Evolutionary conservation across 2,113 vertebrate species (phyloP).

Genomic region (Globicephala melas): DNA sequence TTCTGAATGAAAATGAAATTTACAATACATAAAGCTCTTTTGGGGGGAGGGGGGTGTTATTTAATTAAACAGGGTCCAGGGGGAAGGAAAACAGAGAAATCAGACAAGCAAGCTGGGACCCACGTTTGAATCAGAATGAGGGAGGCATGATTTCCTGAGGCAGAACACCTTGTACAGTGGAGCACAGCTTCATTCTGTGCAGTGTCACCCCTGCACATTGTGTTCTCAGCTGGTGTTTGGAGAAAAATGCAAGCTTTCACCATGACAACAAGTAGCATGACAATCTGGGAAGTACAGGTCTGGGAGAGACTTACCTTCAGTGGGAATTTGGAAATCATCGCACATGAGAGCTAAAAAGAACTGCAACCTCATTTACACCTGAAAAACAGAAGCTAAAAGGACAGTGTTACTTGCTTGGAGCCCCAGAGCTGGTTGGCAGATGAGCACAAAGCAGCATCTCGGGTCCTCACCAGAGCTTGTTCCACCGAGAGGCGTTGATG

Average conservation of each 20-base stretch:
- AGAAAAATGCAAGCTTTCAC: background rate
- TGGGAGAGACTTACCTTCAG: background rate
- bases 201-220: background rate
- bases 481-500: background rate
- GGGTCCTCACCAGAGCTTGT: background rate
- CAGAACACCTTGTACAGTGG: background rate
- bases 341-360: background rate
- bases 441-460: too few relatives aligned
- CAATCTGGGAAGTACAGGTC: too few relatives aligned
- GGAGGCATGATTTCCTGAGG: conserved; percentile 35
- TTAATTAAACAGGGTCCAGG: conserved; percentile 73
- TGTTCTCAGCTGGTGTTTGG: background rate
- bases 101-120: background rate
- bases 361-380: background rate
- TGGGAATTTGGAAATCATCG: background rate
- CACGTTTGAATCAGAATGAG: conserved; percentile 41
- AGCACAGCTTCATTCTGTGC: background rate
- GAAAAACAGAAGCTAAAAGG: background rate
- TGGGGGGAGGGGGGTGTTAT: background rate
- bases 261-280: background rate
- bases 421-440: background rate
- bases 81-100: conserved; percentile 55
- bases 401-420: background rate
- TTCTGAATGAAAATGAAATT: background rate
- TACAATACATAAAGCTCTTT: conserved; percentile 41